Conservation (phyloP, 2,113 vertebrate genomes). For the Oreochromis aureus region DNA sequence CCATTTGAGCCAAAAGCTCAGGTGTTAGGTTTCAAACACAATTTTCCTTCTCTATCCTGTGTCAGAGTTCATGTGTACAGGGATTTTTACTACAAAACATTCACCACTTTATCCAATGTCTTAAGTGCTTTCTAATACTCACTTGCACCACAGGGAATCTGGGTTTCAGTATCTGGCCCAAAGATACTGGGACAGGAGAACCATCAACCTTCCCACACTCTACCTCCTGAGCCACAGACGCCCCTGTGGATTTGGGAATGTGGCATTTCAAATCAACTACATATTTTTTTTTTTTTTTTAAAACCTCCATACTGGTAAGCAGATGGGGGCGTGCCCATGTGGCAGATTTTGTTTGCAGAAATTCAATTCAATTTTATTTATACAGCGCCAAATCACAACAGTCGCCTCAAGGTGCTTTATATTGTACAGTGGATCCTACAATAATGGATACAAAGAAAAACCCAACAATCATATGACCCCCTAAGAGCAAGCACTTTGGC, state of each 20-base stretch:
- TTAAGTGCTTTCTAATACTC: neutral
- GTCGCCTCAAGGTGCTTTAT: fast-evolving
- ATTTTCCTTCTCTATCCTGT: neutral
- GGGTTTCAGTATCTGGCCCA: neutral
- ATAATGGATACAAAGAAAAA: neutral
- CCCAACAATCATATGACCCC: neutral
- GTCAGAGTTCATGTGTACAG: neutral
- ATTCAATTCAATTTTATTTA: neutral
- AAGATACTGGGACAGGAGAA: fast-evolving
- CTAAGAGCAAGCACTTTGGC: neutral
- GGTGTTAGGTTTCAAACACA: neutral
- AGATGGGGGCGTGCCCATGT: neutral
- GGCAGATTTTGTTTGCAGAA: neutral
- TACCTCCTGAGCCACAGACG: fast-evolving
- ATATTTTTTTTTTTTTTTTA: neutral
- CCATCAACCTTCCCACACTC: neutral
- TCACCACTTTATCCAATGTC: neutral
- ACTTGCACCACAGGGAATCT: neutral
- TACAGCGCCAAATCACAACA: fast-evolving
- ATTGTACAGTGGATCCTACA: neutral
- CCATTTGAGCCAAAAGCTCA: neutral
- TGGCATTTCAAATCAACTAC: neutral
- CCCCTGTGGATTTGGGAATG: neutral
- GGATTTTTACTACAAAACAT: neutral
- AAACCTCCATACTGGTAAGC: neutral